These are phyloP conservation scores for Gryllus longicercus DNA, from an alignment of 2,888 invertebrate genomes.

Conservation along the genomic window DNA sequence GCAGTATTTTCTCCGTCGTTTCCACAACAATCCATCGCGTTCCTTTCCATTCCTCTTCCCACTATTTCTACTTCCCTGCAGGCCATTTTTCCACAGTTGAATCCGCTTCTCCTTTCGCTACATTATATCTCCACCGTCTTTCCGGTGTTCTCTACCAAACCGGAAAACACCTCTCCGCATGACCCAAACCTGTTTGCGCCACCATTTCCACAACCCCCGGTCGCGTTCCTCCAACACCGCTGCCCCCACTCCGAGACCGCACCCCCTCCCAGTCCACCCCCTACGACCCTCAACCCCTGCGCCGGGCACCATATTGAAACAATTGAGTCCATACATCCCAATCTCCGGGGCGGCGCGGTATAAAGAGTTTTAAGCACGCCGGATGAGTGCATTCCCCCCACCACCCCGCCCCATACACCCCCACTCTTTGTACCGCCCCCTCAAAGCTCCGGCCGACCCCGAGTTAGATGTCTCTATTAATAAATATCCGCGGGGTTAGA, in stretches of 20 bases:
- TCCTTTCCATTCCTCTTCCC: too few species aligned
- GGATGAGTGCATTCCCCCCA: background rate
- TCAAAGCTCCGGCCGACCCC: conserved; percentile 34
- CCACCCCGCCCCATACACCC: background rate
- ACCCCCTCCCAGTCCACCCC: background rate
- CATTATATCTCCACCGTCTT: too few species aligned
- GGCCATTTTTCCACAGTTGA: too few species aligned
- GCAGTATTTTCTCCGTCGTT: too few species aligned
- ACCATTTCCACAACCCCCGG: background rate
- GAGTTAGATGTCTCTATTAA: conserved; percentile 24
- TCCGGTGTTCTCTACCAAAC: too few species aligned
- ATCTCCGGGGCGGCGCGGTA: too few species aligned
- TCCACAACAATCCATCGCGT: too few species aligned
- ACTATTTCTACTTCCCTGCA: too few species aligned
- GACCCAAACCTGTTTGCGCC: too few species aligned
- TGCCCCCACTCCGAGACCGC: conserved; percentile 20
- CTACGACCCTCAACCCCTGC: background rate
- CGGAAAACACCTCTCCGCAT: too few species aligned
- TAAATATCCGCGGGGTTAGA: conserved; percentile 22
- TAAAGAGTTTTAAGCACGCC: too few species aligned
- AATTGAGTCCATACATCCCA: conserved; percentile 34
- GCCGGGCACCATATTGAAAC: conserved; percentile 34
- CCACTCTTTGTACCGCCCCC: conserved; percentile 27
- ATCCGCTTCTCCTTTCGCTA: too few species aligned
- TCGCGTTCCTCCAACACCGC: background rate